These are phyloP conservation scores for Neotragus pygmaeus DNA, from an alignment of 2,113 vertebrate genomes.

Conservation along the genomic window DNA sequence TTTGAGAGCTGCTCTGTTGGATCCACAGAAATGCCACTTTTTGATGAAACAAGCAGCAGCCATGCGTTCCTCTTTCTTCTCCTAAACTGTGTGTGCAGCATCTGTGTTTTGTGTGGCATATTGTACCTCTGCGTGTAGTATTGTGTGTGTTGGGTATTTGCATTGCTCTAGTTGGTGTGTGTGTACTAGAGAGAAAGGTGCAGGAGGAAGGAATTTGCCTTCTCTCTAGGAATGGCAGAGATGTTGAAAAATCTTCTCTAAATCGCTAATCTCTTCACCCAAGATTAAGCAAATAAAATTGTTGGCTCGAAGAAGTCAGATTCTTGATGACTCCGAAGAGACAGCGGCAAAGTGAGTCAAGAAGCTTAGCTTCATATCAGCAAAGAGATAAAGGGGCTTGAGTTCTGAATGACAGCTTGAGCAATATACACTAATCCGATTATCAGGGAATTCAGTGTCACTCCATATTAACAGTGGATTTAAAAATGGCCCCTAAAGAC, in stretches of 20 bases:
- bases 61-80: neutral
- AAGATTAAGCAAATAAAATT: conserved; percentile 61
- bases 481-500: conserved; percentile 47
- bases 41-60: neutral
- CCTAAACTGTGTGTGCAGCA: neutral
- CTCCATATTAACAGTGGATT: conserved; percentile 50
- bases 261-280: conserved; percentile 60
- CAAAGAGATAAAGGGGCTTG: conserved; percentile 31
- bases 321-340: conserved; percentile 31
- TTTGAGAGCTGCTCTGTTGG: neutral
- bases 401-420: conserved; percentile 72
- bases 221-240: conserved; percentile 22
- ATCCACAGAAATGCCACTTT: neutral
- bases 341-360: neutral
- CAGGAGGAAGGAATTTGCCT: neutral
- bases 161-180: neutral
- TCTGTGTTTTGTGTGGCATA: neutral
- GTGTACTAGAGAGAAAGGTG: neutral
- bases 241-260: conserved; percentile 38
- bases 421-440: conserved; percentile 79
- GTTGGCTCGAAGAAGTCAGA: conserved; percentile 60
- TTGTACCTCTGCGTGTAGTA: neutral
- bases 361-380: conserved; percentile 50
- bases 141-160: neutral
- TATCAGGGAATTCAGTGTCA: conserved; percentile 71